Evolutionary conservation across 2,113 vertebrate genomes (phyloP).

Genomic region (Ranitomeya imitator): DNA sequence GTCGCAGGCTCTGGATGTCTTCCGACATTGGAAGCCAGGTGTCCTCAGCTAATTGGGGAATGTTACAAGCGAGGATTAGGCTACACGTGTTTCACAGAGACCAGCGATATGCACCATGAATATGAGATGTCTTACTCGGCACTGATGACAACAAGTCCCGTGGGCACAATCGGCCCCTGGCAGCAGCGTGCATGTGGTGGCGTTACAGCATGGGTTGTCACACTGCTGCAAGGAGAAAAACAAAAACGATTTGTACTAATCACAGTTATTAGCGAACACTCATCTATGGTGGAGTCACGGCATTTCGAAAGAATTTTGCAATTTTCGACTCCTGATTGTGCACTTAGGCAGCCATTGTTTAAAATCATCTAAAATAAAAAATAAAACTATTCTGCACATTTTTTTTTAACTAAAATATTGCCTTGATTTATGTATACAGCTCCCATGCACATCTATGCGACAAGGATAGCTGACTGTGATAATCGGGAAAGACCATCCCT

Average conservation of each 20-base stretch:
- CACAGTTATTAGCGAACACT: background rate
- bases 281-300: too few species aligned
- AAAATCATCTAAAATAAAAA: too few species aligned
- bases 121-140: constrained; percentile 79
- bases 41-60: constrained; percentile 76
- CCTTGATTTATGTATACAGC: too few species aligned
- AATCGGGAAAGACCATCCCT: too few species aligned
- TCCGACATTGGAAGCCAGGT: constrained; percentile 82
- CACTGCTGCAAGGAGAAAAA: constrained; percentile 79
- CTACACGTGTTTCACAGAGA: background rate
- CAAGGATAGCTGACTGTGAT: too few species aligned
- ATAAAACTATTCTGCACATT: too few species aligned
- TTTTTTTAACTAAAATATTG: too few species aligned
- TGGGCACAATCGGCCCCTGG: constrained; percentile 89
- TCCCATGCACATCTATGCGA: too few species aligned
- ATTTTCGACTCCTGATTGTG: too few species aligned
- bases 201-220: constrained; percentile 88
- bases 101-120: background rate
- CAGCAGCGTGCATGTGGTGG: constrained; percentile 88
- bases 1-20: constrained; percentile 82
- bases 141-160: constrained; percentile 89
- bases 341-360: too few species aligned
- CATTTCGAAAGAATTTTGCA: too few species aligned
- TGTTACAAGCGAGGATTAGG: constrained; percentile 4
- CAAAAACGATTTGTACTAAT: background rate